A percentile compares a stretch with the other conserved stretches of the same genome.
These are phyloP conservation scores for Oryzaephilus surinamensis DNA, from an alignment of 1,140 invertebrate species.

Conservation along the genomic window DNA sequence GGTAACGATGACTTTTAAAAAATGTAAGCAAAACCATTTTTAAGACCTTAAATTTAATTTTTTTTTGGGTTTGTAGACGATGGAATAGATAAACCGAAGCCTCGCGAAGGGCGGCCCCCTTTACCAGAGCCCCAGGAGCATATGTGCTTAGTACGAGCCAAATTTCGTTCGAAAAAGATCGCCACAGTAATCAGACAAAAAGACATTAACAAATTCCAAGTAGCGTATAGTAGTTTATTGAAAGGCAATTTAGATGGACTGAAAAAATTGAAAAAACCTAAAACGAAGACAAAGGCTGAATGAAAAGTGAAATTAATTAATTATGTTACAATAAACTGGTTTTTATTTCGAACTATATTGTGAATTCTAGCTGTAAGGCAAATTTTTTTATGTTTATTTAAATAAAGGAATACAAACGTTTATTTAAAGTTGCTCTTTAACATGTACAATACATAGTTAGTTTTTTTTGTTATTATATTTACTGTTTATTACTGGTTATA, in stretches of 20 bases:
- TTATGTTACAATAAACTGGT: too few relatives aligned
- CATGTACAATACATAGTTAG: too few relatives aligned
- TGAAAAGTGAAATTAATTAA: slow-evolving; percentile 25
- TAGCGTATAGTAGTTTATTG: slow-evolving; percentile 70
- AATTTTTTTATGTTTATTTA: too few relatives aligned
- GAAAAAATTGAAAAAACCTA: slow-evolving; percentile 76
- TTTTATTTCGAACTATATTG: too few relatives aligned
- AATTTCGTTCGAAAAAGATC: slow-evolving; percentile 63
- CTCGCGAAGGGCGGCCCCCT: slow-evolving; percentile 45
- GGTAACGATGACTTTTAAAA: slow-evolving; percentile 56
- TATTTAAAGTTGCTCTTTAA: too few relatives aligned
- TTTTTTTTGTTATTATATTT: too few relatives aligned
- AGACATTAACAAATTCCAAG: slow-evolving; percentile 76
- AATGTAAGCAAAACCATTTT: slow-evolving; percentile 45
- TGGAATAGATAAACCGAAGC: slow-evolving; percentile 59
- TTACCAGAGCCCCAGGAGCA: slow-evolving; percentile 52
- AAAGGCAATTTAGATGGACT: slow-evolving; percentile 79
- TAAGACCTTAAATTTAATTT: slow-evolving; percentile 4
- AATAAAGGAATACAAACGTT: too few relatives aligned
- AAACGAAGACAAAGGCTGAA: slow-evolving; percentile 57
- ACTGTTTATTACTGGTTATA: too few relatives aligned
- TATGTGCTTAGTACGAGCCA: slow-evolving; percentile 62
- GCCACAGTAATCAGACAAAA: slow-evolving; percentile 67
- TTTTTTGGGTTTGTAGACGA: slow-evolving; percentile 54
- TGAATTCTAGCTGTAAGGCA: too few relatives aligned